phyloP scores from a whole-genome alignment of 64 coral and sea anemone genomes.

The Stichodactyla mertensii region DNA sequence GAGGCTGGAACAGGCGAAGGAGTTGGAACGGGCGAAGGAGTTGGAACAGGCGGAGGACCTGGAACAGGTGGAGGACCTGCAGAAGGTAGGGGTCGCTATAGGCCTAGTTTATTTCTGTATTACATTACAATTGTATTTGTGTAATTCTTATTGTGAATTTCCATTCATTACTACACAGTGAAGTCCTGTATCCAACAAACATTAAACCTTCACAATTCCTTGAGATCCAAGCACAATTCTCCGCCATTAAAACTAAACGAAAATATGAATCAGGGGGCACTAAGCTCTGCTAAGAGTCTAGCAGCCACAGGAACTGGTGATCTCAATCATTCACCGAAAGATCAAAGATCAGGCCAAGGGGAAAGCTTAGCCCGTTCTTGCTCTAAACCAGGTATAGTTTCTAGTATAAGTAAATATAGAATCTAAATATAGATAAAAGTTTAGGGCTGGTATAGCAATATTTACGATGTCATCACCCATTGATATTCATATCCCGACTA shows the following conservation, averaged over 20 bases:
- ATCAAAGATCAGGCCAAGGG: slow-evolving; percentile 23
- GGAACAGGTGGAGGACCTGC: neutral
- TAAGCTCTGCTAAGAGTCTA: slow-evolving; percentile 15
- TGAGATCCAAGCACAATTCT: slow-evolving; percentile 22
- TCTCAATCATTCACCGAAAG: slow-evolving; percentile 18
- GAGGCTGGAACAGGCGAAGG: neutral
- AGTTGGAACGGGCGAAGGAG: neutral
- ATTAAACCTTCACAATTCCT: slow-evolving; percentile 16
- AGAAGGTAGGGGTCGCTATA: too few species aligned
- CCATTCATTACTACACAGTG: neutral
- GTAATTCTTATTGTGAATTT: neutral
- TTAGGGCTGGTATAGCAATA: too few species aligned
- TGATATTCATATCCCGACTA: too few species aligned
- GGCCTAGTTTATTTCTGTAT: too few species aligned
- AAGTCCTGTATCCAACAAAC: slow-evolving; percentile 15
- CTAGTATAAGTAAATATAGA: neutral
- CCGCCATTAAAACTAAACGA: slow-evolving; percentile 11
- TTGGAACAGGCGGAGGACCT: neutral
- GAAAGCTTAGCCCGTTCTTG: slow-evolving; percentile 33
- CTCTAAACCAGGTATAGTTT: slow-evolving; percentile 14
- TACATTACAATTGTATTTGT: neutral
- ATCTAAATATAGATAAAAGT: too few species aligned
- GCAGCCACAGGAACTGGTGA: slow-evolving; percentile 12
- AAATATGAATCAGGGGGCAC: slow-evolving; percentile 1
- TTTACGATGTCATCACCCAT: too few species aligned